Base-by-base conservation (phyloP, 30 jellyfish, hydroid and myxozoan genomes). In the Mastigias papua region DNA sequence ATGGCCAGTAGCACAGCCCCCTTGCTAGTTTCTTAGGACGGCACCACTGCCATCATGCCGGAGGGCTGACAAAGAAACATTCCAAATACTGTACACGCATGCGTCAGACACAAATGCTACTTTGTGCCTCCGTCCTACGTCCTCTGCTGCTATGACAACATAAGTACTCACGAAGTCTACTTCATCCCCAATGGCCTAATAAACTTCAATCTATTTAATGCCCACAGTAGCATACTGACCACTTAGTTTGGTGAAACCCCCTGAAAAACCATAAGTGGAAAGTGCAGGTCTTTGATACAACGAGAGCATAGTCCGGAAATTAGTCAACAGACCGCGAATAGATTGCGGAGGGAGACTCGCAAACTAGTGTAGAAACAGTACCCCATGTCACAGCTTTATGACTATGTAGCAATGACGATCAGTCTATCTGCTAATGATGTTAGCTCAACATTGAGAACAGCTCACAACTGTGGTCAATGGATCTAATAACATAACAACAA, bases 381-480 rank as follows among this genome's bases (percentile, higher is more conserved):
- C 2, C 16, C 60, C 17, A 21, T 51, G 67, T 51, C 27, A 51
- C 17, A 51, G 67, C 27, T 5, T 51, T 16, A 21, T 46, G 67
- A 13, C 4, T 21, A 10, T 23, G 7, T 51, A 10, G 67, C 67
- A 27, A 63, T 10, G 30, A 4, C 17, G 69, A 63, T 63, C 19
- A 63, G 74, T 63, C 74, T 63, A 27, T 6, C 42, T 63, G 4
- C 74, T 19, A 63, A 63, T 63, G 74, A 63, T 10, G 26, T 23
- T 27, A 63, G 19, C 2, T 35, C 19, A 19, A 63, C 16, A 10
- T 17, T 51, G 16, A 51, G 67, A 17, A 13, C 27, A 5, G 67
- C 2, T 51, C 23, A 4, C 27, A 10, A 10, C 16, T 51, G 67
- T 51, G 67, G 67, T 51, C 17, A 21, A 51, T 10, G 5, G 67